A percentile compares a stretch with the other conserved stretches of the same genome.
Conservation (phyloP, 2,797 vertebrate genomes). For the Lagothrix lagotricha region DNA sequence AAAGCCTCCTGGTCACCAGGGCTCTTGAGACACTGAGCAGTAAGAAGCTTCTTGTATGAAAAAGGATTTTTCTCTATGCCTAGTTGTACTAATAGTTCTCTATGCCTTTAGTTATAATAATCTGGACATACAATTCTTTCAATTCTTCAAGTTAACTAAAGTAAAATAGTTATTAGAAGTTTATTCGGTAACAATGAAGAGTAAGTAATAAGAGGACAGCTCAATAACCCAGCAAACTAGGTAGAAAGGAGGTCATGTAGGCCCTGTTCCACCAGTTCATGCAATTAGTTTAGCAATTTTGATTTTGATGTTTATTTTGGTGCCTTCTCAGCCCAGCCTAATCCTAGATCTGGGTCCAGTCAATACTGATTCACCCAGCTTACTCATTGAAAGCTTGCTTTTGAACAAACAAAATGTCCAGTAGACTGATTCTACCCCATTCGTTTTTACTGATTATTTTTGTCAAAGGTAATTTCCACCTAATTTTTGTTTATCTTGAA, state of each 20-base stretch:
- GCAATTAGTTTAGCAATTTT: neutral
- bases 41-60: neutral
- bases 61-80: neutral
- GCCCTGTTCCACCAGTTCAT: neutral
- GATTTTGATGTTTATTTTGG: neutral
- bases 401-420: neutral
- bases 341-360: neutral
- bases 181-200: neutral
- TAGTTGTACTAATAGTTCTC: neutral
- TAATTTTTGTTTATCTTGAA: neutral
- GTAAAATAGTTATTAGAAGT: neutral
- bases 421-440: neutral
- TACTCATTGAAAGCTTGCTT: neutral
- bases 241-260: neutral
- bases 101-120: neutral
- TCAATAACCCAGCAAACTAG: neutral
- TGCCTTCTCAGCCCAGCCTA: neutral
- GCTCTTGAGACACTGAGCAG: neutral
- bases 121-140: neutral
- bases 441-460: conserved; percentile 18
- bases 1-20: neutral
- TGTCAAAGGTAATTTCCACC: neutral
- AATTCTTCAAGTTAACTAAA: conserved; percentile 1
- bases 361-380: neutral
- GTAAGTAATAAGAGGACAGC: neutral